A percentile compares a stretch with the other conserved stretches of the same genome.
These are phyloP conservation scores for Chloroclysta siterata DNA, from an alignment of 2,888 invertebrate genomes.

Conservation along the genomic window DNA sequence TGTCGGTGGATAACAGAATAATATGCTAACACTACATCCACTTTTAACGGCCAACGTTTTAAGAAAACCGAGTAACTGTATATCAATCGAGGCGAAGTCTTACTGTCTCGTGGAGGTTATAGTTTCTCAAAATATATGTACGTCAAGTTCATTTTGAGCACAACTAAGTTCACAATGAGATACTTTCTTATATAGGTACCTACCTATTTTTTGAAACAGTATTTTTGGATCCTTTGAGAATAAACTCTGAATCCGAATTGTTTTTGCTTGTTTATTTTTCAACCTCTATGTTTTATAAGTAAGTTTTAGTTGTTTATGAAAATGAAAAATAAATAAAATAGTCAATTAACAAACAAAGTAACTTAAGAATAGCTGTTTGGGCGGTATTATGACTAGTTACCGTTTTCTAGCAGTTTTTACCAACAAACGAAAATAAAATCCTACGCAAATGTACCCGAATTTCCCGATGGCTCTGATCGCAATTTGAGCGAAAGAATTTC, in stretches of 20 bases:
- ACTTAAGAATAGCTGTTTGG: background rate
- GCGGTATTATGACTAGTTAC: background rate
- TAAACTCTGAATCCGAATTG: background rate
- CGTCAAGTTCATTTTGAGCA: background rate
- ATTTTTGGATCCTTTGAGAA: background rate
- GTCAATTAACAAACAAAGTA: background rate
- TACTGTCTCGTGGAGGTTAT: background rate
- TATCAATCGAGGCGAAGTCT: background rate
- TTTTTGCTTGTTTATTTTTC: background rate
- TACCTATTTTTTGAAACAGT: background rate
- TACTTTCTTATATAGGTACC: too few relatives aligned
- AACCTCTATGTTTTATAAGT: background rate
- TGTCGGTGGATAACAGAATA: too few relatives aligned
- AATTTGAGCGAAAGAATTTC: background rate
- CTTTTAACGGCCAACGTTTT: background rate
- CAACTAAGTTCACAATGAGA: background rate
- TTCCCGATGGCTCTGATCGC: background rate
- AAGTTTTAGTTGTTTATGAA: too few relatives aligned
- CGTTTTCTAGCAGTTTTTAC: too few relatives aligned
- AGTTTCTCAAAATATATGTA: background rate
- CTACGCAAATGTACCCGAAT: background rate
- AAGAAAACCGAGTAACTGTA: background rate
- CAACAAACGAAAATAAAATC: too few relatives aligned
- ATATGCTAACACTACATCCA: background rate
- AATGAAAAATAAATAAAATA: too few relatives aligned